phyloP scores from a whole-genome alignment of 2,797 vertebrate species.

The Ispidina picta region DNA sequence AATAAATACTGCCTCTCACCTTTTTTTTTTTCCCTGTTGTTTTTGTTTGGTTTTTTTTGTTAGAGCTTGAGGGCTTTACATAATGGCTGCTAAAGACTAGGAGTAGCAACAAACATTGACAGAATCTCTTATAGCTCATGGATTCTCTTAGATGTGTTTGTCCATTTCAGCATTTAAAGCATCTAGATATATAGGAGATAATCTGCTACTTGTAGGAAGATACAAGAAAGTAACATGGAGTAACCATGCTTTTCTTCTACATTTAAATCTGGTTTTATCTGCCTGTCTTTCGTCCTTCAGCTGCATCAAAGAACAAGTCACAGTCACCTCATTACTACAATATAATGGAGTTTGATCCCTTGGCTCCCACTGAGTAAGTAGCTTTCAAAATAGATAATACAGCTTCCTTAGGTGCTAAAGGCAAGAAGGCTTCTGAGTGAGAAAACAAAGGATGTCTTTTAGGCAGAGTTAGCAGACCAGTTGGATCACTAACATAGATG shows the following conservation, averaged over 20 bases:
- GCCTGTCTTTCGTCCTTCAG: slow-evolving; percentile 25
- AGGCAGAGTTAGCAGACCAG: not conserved
- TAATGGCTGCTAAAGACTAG: not conserved
- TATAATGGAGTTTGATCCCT: slow-evolving; percentile 83
- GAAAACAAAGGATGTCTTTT: not conserved
- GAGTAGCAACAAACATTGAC: not conserved
- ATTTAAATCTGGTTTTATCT: not conserved
- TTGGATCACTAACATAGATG: not conserved
- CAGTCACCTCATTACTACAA: slow-evolving; percentile 76
- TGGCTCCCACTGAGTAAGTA: slow-evolving; percentile 81
- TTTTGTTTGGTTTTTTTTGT: not conserved
- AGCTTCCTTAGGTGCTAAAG: not conserved
- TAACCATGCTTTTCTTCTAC: not conserved
- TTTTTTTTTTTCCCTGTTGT: too few relatives aligned
- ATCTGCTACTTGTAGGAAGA: not conserved
- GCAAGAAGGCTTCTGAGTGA: not conserved
- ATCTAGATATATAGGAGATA: not conserved
- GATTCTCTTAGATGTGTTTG: not conserved
- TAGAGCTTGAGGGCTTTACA: not conserved
- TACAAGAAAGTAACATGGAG: not conserved
- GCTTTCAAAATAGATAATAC: slow-evolving; percentile 6
- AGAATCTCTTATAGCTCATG: not conserved
- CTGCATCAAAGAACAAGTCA: slow-evolving; percentile 58
- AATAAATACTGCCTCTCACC: not conserved
- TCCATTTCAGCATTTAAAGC: not conserved